Evolutionary conservation across 1,140 invertebrate genomes (phyloP).

Genomic region (Cydia fagiglandana): DNA sequence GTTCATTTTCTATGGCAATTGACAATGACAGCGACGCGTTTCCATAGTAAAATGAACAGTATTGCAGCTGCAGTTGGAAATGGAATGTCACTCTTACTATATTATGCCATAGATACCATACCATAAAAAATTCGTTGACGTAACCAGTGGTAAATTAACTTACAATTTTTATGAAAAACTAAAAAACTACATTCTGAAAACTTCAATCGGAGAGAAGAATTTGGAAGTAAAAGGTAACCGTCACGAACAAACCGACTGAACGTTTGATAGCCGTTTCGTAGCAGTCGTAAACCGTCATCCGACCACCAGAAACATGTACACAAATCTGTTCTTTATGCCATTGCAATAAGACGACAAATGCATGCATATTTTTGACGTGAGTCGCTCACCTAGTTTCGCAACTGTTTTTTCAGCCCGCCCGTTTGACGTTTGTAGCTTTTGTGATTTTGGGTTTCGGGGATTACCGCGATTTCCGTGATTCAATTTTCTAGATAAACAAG

Average conservation of each 20-base stretch:
- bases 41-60: no score
- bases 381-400: background rate
- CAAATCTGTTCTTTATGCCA: background rate
- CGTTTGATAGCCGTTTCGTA: conserved; percentile 5
- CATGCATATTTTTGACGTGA: background rate
- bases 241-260: background rate
- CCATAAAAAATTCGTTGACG: no score
- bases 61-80: no score
- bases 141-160: no score
- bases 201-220: no score
- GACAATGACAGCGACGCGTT: no score
- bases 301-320: background rate
- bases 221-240: conserved; percentile 3
- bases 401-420: background rate
- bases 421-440: background rate
- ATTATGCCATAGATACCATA: no score
- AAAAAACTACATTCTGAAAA: no score
- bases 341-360: background rate
- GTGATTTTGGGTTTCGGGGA: background rate
- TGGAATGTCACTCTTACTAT: no score
- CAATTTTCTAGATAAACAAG: no score
- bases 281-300: background rate
- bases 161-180: no score
- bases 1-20: no score
- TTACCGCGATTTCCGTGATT: background rate